A percentile compares a stretch with the other conserved stretches of the same genome.
These are phyloP conservation scores for Riptortus pedestris DNA, from an alignment of 1,140 invertebrate genomes.

Conservation along the genomic window DNA sequence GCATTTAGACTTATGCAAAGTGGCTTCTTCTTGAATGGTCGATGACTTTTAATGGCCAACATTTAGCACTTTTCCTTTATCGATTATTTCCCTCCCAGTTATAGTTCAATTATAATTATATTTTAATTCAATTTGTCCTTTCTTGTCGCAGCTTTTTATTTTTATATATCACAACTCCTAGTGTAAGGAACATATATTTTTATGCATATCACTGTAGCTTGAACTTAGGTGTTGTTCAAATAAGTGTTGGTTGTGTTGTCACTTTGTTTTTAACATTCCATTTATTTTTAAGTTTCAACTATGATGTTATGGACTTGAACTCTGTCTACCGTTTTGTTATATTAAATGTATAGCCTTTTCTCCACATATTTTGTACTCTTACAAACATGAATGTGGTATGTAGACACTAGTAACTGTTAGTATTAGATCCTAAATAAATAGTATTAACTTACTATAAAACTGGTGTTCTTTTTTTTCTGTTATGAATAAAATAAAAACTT, in stretches of 20 bases:
- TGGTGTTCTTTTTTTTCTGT: background rate
- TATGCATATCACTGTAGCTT: slow-evolving; percentile 27
- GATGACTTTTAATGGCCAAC: slow-evolving; percentile 10
- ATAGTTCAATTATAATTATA: slow-evolving; percentile 8
- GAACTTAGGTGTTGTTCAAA: slow-evolving; percentile 14
- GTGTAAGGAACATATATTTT: slow-evolving; percentile 26
- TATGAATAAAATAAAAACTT: slow-evolving; percentile 2
- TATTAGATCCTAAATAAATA: slow-evolving; percentile 20
- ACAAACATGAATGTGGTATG: slow-evolving; percentile 27
- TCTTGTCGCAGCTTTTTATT: slow-evolving; percentile 23
- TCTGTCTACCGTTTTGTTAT: slow-evolving; percentile 17
- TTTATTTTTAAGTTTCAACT: slow-evolving; percentile 19
- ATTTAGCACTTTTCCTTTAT: background rate
- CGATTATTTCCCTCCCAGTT: slow-evolving; percentile 14
- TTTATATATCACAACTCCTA: slow-evolving; percentile 24
- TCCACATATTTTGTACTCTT: slow-evolving; percentile 23
- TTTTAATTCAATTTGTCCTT: slow-evolving; percentile 18
- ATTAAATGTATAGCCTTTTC: slow-evolving; percentile 17
- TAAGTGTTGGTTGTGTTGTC: slow-evolving; percentile 19
- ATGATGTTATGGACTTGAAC: slow-evolving; percentile 9
- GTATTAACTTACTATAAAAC: slow-evolving; percentile 18
- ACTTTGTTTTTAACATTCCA: slow-evolving; percentile 13
- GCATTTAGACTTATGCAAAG: background rate
- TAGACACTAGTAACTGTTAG: slow-evolving; percentile 24
- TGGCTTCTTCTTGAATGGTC: background rate